Base-by-base conservation (phyloP, 2,888 invertebrate species). In the Andrena bicolor region DNA sequence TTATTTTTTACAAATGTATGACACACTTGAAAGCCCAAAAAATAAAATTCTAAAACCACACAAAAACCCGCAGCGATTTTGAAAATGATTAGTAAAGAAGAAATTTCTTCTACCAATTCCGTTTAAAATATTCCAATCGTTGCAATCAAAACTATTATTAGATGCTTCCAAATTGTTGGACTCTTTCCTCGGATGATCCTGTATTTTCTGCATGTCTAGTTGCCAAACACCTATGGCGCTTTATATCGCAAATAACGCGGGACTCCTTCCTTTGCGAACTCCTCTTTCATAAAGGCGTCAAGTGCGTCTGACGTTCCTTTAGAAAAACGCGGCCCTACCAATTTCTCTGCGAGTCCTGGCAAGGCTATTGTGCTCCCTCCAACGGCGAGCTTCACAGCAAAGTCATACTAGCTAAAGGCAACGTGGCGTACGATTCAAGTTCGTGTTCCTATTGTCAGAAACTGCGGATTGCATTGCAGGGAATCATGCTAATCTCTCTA, bases 321-420 rank as follows among this genome's bases (percentile, higher is more conserved):
- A 26, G 56, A 56, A 56, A 56, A 56, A 23, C 56, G 56, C 23
- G 56, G 56, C 23, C 10, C 26, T 56, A 56, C 56, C 23, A 56
- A 23, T 56, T 56, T 41, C 41, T 41, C 41, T 26, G 56, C 56
- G 10, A 56, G 56, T 26, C 56, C 56, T 56, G 56, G 23, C 56
- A 56, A 23, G 56, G 56, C 56, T 56, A 56, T 56, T 56, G 56
- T 56, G 56, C 56, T 56, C 26, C 4, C 10, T 23, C 26, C 56
- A 26, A 23, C 26, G 56, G 23, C 56, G 23, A 26, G 26, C 26
- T 56, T 26, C 23, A 10, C 56, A 10, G 56, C 56, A 26, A 10
- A 56, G 56, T 56, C 20, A 56, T 56, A 26, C 56, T 56, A 56
- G 56, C 23, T 56, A 56, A 26, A 56, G 56, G 56, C 23, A 56